Evolutionary conservation across 2,888 invertebrate species (phyloP), one percentile per base, ranked within the genome.

Genomic region (Geotrupes spiniger): DNA sequence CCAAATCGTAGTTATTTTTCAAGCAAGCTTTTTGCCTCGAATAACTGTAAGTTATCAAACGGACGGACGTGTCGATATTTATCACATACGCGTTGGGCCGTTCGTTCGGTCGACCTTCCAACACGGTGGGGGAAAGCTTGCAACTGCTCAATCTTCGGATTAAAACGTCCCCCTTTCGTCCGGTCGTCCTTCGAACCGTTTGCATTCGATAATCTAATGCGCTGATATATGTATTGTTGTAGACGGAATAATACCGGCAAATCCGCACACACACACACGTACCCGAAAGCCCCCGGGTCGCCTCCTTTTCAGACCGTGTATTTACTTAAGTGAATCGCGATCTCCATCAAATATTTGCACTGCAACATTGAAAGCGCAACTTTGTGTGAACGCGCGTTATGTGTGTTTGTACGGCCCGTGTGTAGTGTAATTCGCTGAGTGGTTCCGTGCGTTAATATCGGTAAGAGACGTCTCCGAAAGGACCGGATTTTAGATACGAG

Each of bases 211-310:
- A 46, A 39, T 41, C 40, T 46, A 46, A 46, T 41, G 41, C 41
- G 40, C 26, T 46, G 46, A 46, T 46, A 46, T 46, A 46, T 41
- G 46, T 36, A 36, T 46, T 46, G 46, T 46, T 41, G 46, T 36
- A 46, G 41, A 41, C 39, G 41, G 46, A 46, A 46, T 46, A 46
- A 46, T 46, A 39, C 40, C 40, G 40, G 39, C 40, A 46, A 39
- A 41, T 15, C 46, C 41, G 36, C 26, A 29, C 29, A 46, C 39
- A 40, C n/a, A n/a, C n/a, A n/a, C n/a, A 6, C 21, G 6, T 21
- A 21, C 21, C 3, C 6, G 4, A 6, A 21, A 21, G 21, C 21
- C 21, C 21, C 3, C 21, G 6, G 4, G 4, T 21, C 21, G 6
- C 21, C 21, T 44, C 38, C 44, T 44, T 37, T 28, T 38, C 26